A percentile compares a stretch with the other conserved stretches of the same genome.
Evolutionary conservation across 2,888 invertebrate genomes (phyloP).

Genomic region (Lydus trimaculatus): DNA sequence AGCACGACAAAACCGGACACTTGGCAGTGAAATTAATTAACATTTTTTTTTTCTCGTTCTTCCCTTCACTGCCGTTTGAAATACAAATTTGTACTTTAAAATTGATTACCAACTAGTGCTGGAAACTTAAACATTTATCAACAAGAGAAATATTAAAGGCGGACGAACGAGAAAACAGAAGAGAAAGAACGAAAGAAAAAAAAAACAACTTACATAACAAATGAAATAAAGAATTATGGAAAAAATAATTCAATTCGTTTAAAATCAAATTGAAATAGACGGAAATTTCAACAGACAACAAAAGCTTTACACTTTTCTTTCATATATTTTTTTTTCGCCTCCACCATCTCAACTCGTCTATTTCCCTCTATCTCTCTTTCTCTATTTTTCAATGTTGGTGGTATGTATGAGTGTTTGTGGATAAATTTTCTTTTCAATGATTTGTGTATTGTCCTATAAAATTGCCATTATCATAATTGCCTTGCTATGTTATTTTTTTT

Average conservation of each 20-base stretch:
- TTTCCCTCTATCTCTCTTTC: no score
- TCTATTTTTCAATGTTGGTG: no score
- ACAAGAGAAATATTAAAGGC: no score
- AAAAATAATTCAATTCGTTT: background rate
- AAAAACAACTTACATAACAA: conserved; percentile 3
- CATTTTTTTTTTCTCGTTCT: no score
- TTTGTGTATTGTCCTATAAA: conserved; percentile 6
- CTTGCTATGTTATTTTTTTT: background rate
- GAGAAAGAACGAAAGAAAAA: background rate
- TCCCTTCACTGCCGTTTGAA: no score
- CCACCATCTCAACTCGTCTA: background rate
- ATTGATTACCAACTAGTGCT: no score
- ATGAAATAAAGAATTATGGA: conserved; percentile 5
- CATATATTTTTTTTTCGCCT: background rate
- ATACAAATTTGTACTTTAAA: no score
- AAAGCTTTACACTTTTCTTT: background rate
- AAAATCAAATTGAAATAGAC: background rate
- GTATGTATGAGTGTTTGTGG: background rate
- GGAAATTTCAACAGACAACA: conserved; percentile 4
- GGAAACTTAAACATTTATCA: no score
- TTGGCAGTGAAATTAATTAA: no score
- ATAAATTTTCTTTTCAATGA: background rate
- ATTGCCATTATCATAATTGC: conserved; percentile 8
- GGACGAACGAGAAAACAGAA: no score
- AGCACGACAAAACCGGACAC: no score